phyloP scores from a whole-genome alignment of 1,140 invertebrate genomes.

The Drosophila burlai region DNA sequence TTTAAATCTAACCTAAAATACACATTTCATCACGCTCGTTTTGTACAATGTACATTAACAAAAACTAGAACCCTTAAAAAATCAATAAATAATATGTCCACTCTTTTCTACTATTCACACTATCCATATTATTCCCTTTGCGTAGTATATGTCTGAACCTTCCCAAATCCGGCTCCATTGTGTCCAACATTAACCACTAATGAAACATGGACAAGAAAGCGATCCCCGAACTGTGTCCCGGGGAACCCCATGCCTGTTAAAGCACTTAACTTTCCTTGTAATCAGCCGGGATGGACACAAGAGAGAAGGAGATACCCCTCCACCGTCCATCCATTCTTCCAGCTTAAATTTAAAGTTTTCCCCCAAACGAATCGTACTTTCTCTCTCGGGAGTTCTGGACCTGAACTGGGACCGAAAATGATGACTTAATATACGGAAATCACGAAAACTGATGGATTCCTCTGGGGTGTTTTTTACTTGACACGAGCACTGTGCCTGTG shows the following conservation, averaged over 20 bases:
- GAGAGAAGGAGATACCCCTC: neutral
- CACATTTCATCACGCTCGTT: too few species aligned
- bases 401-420: constrained; percentile 58
- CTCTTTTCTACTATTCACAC: neutral
- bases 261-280: constrained; percentile 48
- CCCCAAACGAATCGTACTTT: constrained; percentile 21
- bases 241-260: constrained; percentile 5
- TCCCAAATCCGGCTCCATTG: constrained; percentile 5
- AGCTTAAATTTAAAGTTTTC: constrained; percentile 60
- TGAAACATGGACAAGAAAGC: constrained; percentile 41
- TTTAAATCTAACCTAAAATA: neutral
- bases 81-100: neutral
- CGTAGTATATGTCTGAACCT: neutral
- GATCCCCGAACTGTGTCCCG: constrained; percentile 5
- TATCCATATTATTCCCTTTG: neutral
- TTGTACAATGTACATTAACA: neutral
- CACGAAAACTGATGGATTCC: constrained; percentile 76
- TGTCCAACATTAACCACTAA: constrained; percentile 52
- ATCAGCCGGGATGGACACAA: constrained; percentile 27
- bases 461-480: constrained; percentile 74
- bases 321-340: constrained; percentile 1
- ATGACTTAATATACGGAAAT: constrained; percentile 79
- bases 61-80: neutral
- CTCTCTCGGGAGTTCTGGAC: constrained; percentile 30
- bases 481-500: constrained; percentile 43